Evolutionary conservation across 2,888 invertebrate genomes (phyloP).

Genomic region (Parnassius glacialis): DNA sequence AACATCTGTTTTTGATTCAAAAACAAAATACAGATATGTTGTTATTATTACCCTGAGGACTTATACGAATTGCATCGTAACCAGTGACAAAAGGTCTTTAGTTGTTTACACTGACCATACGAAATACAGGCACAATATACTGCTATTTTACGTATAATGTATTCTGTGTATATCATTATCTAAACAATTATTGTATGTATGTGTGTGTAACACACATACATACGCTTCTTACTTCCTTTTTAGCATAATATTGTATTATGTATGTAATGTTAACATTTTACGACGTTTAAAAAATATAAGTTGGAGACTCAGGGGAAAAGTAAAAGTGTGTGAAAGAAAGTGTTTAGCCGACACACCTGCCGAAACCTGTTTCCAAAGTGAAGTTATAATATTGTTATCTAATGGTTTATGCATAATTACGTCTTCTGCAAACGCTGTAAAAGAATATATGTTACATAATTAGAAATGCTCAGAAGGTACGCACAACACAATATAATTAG

Average conservation of each 20-base stretch:
- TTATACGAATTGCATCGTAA: too few relatives aligned
- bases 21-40: too few relatives aligned
- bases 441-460: neutral
- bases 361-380: conserved; percentile 9
- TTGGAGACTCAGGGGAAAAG: conserved; percentile 10
- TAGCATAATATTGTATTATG: neutral
- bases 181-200: too few relatives aligned
- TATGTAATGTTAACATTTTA: neutral
- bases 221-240: neutral
- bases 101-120: too few relatives aligned
- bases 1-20: too few relatives aligned
- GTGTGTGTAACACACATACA: too few relatives aligned
- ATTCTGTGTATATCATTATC: too few relatives aligned
- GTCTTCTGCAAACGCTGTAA: neutral
- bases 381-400: conserved; percentile 11
- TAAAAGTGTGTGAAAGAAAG: conserved; percentile 24
- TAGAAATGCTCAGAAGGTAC: neutral
- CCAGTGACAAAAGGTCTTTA: too few relatives aligned
- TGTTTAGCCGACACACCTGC: neutral
- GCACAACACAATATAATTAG: too few relatives aligned
- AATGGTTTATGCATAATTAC: conserved; percentile 11
- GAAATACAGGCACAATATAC: too few relatives aligned
- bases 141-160: too few relatives aligned
- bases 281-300: neutral
- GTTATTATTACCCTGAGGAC: too few relatives aligned